phyloP scores from a whole-genome alignment of 2,113 vertebrate genomes.

The Engystomops pustulosus region DNA sequence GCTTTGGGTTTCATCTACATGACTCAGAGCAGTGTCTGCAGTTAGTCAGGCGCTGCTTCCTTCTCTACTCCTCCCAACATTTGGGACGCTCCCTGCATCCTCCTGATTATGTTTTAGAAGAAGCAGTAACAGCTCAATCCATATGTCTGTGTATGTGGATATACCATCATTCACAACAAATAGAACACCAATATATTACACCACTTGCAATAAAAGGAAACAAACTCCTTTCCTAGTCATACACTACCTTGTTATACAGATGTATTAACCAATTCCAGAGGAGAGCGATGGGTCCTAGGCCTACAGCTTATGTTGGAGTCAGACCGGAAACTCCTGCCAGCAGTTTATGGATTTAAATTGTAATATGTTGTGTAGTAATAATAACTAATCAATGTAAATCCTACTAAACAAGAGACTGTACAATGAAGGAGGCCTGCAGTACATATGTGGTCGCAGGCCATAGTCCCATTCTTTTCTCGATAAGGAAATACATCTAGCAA shows the following conservation, averaged over 20 bases:
- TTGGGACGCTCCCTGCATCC: constrained; percentile 62
- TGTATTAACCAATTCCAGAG: background rate
- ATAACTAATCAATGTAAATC: background rate
- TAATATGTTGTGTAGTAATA: too few species aligned
- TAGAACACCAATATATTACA: background rate
- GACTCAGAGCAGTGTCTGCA: constrained; percentile 56
- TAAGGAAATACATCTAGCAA: constrained; percentile 76
- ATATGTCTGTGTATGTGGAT: background rate
- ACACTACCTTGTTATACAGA: background rate
- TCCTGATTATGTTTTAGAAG: constrained; percentile 61
- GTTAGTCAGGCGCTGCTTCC: constrained; percentile 54
- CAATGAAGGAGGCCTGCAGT: background rate
- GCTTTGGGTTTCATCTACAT: constrained; percentile 49
- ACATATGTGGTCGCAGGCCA: background rate
- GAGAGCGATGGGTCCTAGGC: too few species aligned
- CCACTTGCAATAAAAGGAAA: background rate
- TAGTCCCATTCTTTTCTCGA: constrained; percentile 62
- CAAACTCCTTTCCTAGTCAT: background rate
- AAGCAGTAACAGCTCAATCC: constrained; percentile 43
- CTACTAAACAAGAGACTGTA: background rate
- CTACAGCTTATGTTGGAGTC: too few species aligned
- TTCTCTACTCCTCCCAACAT: constrained; percentile 64
- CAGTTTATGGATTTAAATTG: too few species aligned
- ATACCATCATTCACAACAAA: too few species aligned
- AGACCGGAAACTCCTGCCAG: too few species aligned